A percentile compares a stretch with the other conserved stretches of the same genome.
phyloP scores from a whole-genome alignment of 2,888 invertebrate species.

The Tanytarsus gracilentus region DNA sequence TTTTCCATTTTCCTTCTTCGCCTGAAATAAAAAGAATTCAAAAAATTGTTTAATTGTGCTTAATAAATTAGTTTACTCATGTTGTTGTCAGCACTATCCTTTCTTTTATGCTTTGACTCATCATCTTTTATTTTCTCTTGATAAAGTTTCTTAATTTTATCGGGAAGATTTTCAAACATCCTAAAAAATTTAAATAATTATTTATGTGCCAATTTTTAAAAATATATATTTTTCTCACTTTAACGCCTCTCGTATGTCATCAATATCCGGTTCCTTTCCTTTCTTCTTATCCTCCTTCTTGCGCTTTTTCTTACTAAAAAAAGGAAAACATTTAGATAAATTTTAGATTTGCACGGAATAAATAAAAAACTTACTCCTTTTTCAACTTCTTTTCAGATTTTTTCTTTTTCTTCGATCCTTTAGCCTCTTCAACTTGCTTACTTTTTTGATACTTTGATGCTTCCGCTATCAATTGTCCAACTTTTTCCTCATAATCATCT shows the following conservation, averaged over 20 bases:
- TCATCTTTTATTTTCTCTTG: constrained; percentile 20
- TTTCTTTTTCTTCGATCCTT: constrained; percentile 52
- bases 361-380: constrained; percentile 32
- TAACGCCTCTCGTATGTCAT: constrained; percentile 58
- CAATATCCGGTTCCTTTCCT: constrained; percentile 43
- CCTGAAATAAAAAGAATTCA: background rate
- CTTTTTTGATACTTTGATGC: constrained; percentile 65
- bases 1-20: constrained; percentile 51
- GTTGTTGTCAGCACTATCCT: background rate
- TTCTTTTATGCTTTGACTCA: background rate
- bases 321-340: background rate
- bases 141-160: constrained; percentile 44
- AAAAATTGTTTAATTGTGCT: too few species aligned
- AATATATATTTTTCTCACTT: constrained; percentile 46
- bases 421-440: constrained; percentile 48
- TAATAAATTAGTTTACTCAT: too few species aligned
- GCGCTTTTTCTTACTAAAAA: constrained; percentile 55
- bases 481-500: constrained; percentile 77
- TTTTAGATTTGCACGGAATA: background rate
- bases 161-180: constrained; percentile 59
- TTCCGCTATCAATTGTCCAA: constrained; percentile 76
- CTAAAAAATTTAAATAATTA: constrained; percentile 37
- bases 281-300: constrained; percentile 63
- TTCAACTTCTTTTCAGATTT: constrained; percentile 47
- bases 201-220: constrained; percentile 21